Base-by-base conservation (phyloP, 2,113 vertebrate genomes). In the Cariama cristata region DNA sequence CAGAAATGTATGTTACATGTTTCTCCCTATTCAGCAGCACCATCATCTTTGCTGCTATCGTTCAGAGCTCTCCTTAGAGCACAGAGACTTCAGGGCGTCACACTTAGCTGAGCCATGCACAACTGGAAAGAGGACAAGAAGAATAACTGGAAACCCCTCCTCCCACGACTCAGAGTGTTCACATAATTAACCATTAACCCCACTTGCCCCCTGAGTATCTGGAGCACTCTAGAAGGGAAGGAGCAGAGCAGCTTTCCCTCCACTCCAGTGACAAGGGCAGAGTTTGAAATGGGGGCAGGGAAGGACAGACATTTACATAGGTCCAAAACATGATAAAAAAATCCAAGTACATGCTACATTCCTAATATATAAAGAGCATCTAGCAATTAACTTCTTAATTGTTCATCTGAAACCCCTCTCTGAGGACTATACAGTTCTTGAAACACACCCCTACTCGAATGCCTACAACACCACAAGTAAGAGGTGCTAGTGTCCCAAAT, bases 151-250 rank as follows among this genome's bases (percentile, higher is more conserved):
- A 88, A 88, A 66, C 5, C 15, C 26, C 30, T 71, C 47, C 42
- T 63, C 47, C 42, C 7, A 10, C 14, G 15, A 71, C 30, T 44
- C 0, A 0, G 1, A 52, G 27, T 4, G 6, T 40, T 69, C 33
- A 73, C 1, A 1, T 27, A 18, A 69, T 63, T 28, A 69, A 62
- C 14, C 20, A 60, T 19, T 11, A 52, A 22, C 38, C 10, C 16
- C 15, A n/a, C 30, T 74, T 21, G 16, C 8, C 55, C 28, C 33
- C 21, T 26, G 6, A 33, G 21, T 8, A n/a, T 14, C 60, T n/a
- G n/a, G 11, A 45, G 32, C 5, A 0, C 6, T 64, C 7, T 26
- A 50, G 28, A 55, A 45, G 6, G 15, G n/a, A 67, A 83, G 55
- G 28, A 55, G 19, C 49, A 5, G 33, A 38, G 33, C 33, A 52